phyloP scores from a whole-genome alignment of 2,797 vertebrate genomes.

The Aselliscus stoliczkanus region DNA sequence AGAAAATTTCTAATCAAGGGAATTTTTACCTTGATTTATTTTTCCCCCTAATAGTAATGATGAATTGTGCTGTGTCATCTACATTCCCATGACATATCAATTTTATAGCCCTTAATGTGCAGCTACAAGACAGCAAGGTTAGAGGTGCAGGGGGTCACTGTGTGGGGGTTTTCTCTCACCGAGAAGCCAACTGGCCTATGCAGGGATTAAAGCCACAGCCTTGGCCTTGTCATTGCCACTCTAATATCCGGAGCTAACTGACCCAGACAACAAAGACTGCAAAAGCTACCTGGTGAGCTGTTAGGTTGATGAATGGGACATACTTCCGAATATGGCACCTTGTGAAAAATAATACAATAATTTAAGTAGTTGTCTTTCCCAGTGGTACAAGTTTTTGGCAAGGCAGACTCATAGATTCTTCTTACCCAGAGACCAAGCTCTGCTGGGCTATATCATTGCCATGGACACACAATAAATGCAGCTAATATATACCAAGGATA shows the following conservation, averaged over 20 bases:
- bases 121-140: neutral
- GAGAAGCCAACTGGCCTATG: neutral
- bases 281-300: neutral
- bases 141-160: no score
- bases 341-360: conserved; percentile 25
- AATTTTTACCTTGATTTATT: neutral
- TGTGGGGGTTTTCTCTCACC: neutral
- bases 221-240: neutral
- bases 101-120: neutral
- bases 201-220: neutral
- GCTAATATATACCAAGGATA: neutral
- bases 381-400: conserved; percentile 22
- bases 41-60: neutral
- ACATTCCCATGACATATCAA: neutral
- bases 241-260: neutral
- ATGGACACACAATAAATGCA: neutral
- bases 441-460: neutral
- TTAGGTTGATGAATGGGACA: neutral
- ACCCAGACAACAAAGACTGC: neutral
- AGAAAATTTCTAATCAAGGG: neutral
- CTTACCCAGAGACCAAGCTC: neutral
- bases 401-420: neutral
- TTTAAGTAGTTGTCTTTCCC: neutral
- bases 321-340: neutral
- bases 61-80: neutral